Conservation (phyloP, 2,888 invertebrate species). For the Limnephilus auricula region DNA sequence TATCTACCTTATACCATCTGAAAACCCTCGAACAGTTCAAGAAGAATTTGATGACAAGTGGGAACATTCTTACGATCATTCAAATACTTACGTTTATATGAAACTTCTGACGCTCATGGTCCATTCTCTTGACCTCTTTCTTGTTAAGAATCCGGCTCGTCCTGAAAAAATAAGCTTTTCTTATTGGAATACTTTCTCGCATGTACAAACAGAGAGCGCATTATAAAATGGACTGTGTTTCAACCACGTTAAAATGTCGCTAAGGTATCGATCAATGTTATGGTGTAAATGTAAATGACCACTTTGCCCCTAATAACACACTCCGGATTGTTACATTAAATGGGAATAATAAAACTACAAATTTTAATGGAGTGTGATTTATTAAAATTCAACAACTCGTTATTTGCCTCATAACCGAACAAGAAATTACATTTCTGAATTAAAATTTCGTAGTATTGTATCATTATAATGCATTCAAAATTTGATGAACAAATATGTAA, state of each 20-base stretch:
- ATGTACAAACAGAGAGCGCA: background rate
- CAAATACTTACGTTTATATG: background rate
- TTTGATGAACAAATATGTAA: background rate
- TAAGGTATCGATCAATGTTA: slow-evolving; percentile 29
- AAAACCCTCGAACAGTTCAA: background rate
- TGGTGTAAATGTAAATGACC: slow-evolving; percentile 30
- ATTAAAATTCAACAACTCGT: slow-evolving; percentile 11
- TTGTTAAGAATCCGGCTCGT: background rate
- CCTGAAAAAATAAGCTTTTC: background rate
- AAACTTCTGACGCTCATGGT: background rate
- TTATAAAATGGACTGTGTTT: slow-evolving; percentile 10
- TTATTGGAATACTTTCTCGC: background rate
- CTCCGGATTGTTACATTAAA: slow-evolving; percentile 19
- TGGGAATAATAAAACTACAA: slow-evolving; percentile 30
- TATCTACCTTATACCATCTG: background rate
- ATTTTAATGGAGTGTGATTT: slow-evolving; percentile 18
- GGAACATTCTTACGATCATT: background rate
- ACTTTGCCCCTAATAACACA: slow-evolving; percentile 36
- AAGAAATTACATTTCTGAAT: background rate
- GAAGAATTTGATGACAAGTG: background rate
- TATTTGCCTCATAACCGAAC: background rate
- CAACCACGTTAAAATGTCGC: slow-evolving; percentile 20
- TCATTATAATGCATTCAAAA: background rate
- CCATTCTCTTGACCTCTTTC: background rate
- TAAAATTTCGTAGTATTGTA: background rate